These are phyloP conservation scores for Perca fluviatilis DNA, from an alignment of 2,113 vertebrate genomes.

Conservation along the genomic window DNA sequence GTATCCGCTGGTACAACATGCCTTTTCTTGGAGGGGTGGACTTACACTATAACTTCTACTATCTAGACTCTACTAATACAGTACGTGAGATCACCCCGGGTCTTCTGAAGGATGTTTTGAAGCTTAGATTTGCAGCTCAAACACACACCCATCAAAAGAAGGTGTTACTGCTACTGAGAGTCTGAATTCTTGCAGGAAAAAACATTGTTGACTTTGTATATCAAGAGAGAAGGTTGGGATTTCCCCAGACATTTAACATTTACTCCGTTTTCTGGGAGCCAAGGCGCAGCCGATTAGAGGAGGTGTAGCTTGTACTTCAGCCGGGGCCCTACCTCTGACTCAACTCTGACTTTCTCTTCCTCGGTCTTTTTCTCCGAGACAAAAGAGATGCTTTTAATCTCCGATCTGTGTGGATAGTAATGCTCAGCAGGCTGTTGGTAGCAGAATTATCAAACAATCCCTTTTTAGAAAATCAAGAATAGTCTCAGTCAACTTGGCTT, in stretches of 20 bases:
- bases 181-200: slow-evolving; percentile 47
- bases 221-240: slow-evolving; percentile 48
- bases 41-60: slow-evolving; percentile 21
- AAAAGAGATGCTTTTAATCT: slow-evolving; percentile 18
- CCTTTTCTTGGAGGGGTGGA: slow-evolving; percentile 20
- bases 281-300: slow-evolving; percentile 7
- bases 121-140: slow-evolving; percentile 14
- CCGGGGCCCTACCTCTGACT: slow-evolving; percentile 12
- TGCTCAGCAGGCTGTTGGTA: background rate
- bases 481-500: slow-evolving; percentile 2
- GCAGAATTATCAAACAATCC: slow-evolving; percentile 15
- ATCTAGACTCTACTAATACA: slow-evolving; percentile 32
- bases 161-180: slow-evolving; percentile 34
- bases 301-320: slow-evolving; percentile 25
- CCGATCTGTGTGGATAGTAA: background rate
- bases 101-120: slow-evolving; percentile 37
- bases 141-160: slow-evolving; percentile 30
- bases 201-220: slow-evolving; percentile 63
- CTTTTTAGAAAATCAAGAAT: slow-evolving; percentile 11
- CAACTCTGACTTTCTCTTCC: slow-evolving; percentile 11
- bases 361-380: background rate
- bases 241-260: slow-evolving; percentile 59
- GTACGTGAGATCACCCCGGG: slow-evolving; percentile 30
- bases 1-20: background rate
- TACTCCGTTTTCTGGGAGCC: slow-evolving; percentile 26